phyloP scores from a whole-genome alignment of 2,888 invertebrate species.

The Camptogramma bilineatum region DNA sequence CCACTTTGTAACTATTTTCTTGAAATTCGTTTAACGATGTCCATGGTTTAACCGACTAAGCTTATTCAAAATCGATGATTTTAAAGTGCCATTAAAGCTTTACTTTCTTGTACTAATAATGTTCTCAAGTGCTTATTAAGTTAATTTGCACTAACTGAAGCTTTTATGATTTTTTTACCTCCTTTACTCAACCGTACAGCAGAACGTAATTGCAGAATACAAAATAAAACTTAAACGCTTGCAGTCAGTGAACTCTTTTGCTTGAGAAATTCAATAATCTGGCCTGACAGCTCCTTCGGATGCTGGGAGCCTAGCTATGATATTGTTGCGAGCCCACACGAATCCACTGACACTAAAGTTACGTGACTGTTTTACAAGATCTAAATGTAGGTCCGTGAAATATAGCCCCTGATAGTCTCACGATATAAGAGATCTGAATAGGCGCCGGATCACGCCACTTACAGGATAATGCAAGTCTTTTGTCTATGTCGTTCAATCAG shows the following conservation, averaged over 20 bases:
- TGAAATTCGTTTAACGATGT: slow-evolving; percentile 52
- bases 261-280: slow-evolving; percentile 65
- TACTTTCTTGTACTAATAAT: slow-evolving; percentile 1
- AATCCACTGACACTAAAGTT: slow-evolving; percentile 69
- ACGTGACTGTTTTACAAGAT: slow-evolving; percentile 74
- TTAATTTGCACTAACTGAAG: slow-evolving; percentile 8
- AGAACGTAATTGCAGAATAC: slow-evolving; percentile 26
- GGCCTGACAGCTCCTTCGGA: slow-evolving; percentile 49
- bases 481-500: slow-evolving; percentile 68
- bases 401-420: slow-evolving; percentile 62
- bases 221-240: slow-evolving; percentile 51
- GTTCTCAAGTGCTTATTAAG: not conserved
- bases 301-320: slow-evolving; percentile 62
- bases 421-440: slow-evolving; percentile 66
- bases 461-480: slow-evolving; percentile 66
- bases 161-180: not conserved
- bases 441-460: slow-evolving; percentile 65
- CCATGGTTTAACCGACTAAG: slow-evolving; percentile 44
- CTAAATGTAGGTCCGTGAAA: slow-evolving; percentile 57
- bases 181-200: not conserved
- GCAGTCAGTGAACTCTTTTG: slow-evolving; percentile 61
- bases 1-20: slow-evolving; percentile 58
- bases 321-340: slow-evolving; percentile 62
- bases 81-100: slow-evolving; percentile 17
- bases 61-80: slow-evolving; percentile 46